Percentiles rank a stretch among this genome's conserved stretches.
These are phyloP conservation scores for Melospiza georgiana DNA, from an alignment of 2,113 vertebrate species.

Conservation along the genomic window DNA sequence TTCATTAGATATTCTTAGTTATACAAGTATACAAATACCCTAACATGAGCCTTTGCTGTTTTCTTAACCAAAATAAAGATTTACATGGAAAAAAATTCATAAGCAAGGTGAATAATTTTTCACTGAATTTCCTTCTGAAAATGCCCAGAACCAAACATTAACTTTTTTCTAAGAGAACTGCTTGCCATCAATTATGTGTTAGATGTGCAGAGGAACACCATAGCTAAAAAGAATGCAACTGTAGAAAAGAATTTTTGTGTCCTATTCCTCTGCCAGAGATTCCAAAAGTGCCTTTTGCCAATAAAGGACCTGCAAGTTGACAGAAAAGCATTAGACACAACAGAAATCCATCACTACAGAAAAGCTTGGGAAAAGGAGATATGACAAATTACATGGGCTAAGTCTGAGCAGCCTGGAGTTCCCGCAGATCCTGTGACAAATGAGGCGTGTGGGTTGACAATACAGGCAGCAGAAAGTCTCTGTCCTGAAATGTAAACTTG, in stretches of 20 bases:
- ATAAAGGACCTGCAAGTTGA: conserved; percentile 7
- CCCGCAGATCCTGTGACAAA: neutral
- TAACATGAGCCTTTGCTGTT: neutral
- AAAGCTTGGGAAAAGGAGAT: conserved; percentile 34
- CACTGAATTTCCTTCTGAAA: neutral
- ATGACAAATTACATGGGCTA: conserved; percentile 25
- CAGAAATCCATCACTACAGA: conserved; percentile 19
- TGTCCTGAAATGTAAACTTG: neutral
- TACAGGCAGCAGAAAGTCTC: neutral
- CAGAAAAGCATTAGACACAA: neutral
- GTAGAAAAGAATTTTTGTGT: neutral
- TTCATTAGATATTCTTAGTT: neutral
- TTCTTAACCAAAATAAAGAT: neutral
- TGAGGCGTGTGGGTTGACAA: neutral
- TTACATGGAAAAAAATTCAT: neutral
- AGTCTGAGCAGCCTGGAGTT: conserved; percentile 30
- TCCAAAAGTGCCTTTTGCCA: conserved; percentile 33
- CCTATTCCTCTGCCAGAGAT: conserved; percentile 5
- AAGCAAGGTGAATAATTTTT: neutral
- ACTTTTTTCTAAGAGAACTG: neutral
- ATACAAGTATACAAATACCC: neutral
- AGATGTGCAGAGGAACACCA: neutral
- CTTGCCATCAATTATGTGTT: neutral
- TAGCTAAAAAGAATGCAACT: neutral
- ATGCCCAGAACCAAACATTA: neutral